A percentile compares a stretch with the other conserved stretches of the same genome.
These are phyloP conservation scores for Eumaeus atala DNA, from an alignment of 1,140 invertebrate genomes.

Conservation along the genomic window DNA sequence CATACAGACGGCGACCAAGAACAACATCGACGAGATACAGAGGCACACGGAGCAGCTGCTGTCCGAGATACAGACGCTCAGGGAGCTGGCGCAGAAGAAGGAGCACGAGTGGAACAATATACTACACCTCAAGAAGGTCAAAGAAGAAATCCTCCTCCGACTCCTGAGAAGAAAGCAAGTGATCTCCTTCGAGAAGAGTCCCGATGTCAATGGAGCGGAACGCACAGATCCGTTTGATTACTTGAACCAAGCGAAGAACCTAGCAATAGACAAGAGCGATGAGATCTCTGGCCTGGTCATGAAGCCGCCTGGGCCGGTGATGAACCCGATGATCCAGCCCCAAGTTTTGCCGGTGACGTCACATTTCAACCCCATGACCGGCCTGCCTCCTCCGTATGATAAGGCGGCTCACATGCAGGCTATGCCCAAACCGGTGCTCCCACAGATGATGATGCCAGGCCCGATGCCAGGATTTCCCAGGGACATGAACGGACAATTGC, in stretches of 20 bases:
- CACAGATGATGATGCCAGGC: slow-evolving; percentile 41
- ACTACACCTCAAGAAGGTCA: slow-evolving; percentile 84
- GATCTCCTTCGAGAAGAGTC: slow-evolving; percentile 61
- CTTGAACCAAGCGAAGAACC: slow-evolving; percentile 57
- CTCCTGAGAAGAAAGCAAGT: slow-evolving; percentile 80
- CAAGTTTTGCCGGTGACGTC: slow-evolving; percentile 52
- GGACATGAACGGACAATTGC: slow-evolving; percentile 70
- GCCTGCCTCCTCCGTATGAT: slow-evolving; percentile 63
- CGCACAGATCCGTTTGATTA: slow-evolving; percentile 57
- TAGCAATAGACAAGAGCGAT: slow-evolving; percentile 66
- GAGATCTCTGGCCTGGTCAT: slow-evolving; percentile 62
- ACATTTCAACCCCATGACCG: slow-evolving; percentile 57
- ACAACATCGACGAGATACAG: slow-evolving; percentile 76
- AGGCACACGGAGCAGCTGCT: slow-evolving; percentile 75
- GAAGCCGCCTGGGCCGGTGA: slow-evolving; percentile 48
- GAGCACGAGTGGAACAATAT: slow-evolving; percentile 90
- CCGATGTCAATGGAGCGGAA: slow-evolving; percentile 55
- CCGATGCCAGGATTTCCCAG: slow-evolving; percentile 60
- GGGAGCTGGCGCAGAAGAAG: slow-evolving; percentile 81
- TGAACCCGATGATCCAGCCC: slow-evolving; percentile 49
- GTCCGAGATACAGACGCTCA: slow-evolving; percentile 78
- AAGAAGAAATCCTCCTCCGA: slow-evolving; percentile 84
- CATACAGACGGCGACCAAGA: slow-evolving; percentile 74
- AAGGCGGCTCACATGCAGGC: slow-evolving; percentile 61
- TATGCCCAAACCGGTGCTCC: slow-evolving; percentile 62